Evolutionary conservation across 2,113 vertebrate genomes (phyloP).

Genomic region (Tragulus kanchil): DNA sequence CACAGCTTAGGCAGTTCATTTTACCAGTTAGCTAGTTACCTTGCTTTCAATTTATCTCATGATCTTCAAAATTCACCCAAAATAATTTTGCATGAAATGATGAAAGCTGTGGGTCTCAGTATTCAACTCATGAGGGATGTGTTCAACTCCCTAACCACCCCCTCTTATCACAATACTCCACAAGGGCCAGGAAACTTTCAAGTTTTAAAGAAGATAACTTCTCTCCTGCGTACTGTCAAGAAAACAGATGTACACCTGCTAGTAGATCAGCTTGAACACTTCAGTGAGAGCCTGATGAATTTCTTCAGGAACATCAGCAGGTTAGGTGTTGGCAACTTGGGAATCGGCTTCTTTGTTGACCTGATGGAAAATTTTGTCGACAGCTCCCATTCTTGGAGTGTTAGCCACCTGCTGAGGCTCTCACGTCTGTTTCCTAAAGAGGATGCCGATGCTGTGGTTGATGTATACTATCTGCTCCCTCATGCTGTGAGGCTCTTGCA

Average conservation of each 20-base stretch:
- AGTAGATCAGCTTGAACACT: conserved; percentile 74
- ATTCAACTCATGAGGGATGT: conserved; percentile 68
- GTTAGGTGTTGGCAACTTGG: not conserved
- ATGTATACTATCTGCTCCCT: conserved; percentile 61
- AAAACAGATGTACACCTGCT: conserved; percentile 75
- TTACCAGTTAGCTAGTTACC: conserved; percentile 61
- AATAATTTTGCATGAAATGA: conserved; percentile 25
- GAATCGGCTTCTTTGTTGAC: conserved; percentile 50
- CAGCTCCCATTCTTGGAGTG: conserved; percentile 67
- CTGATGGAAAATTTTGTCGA: conserved; percentile 78
- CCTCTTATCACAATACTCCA: not conserved
- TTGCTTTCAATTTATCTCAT: conserved; percentile 57
- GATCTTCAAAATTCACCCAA: conserved; percentile 38
- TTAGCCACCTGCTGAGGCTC: conserved; percentile 67
- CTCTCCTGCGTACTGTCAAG: conserved; percentile 59
- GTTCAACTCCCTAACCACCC: conserved; percentile 64
- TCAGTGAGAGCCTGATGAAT: conserved; percentile 56
- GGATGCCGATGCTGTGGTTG: not conserved
- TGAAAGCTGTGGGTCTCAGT: conserved; percentile 47
- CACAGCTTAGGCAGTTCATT: conserved; percentile 39
- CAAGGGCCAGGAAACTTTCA: not conserved
- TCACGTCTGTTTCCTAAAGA: conserved; percentile 72
- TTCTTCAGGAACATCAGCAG: conserved; percentile 73
- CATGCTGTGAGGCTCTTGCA: conserved; percentile 71
- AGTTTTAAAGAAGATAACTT: conserved; percentile 50